A percentile compares a stretch with the other conserved stretches of the same genome.
Evolutionary conservation across 2,888 invertebrate species (phyloP).

Genomic region (Eupithecia exiguata): DNA sequence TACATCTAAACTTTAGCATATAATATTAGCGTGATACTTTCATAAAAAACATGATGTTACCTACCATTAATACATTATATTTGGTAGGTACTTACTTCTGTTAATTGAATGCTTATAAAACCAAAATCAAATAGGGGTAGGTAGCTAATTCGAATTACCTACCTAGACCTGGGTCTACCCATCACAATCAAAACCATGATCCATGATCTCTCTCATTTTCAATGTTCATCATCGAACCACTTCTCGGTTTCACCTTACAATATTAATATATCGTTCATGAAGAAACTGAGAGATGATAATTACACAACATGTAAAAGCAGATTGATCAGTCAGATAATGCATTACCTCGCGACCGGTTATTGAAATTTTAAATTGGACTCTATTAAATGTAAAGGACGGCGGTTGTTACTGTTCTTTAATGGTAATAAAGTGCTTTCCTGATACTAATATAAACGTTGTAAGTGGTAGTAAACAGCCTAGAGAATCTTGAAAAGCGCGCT

Average conservation of each 20-base stretch:
- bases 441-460: conserved; percentile 33
- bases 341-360: conserved; percentile 60
- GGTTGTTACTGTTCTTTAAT: conserved; percentile 41
- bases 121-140: too few relatives aligned
- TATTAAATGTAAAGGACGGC: conserved; percentile 54
- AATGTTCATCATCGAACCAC: background rate
- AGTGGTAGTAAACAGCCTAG: conserved; percentile 47
- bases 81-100: too few relatives aligned
- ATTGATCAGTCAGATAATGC: conserved; percentile 71
- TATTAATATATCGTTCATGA: conserved; percentile 49
- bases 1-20: too few relatives aligned
- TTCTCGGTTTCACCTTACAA: conserved; percentile 15
- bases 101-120: too few relatives aligned
- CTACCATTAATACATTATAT: too few relatives aligned
- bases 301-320: conserved; percentile 70
- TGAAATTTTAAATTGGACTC: conserved; percentile 60
- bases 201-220: background rate
- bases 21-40: too few relatives aligned
- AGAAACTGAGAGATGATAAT: conserved; percentile 67
- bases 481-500: conserved; percentile 16
- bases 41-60: too few relatives aligned
- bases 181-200: background rate
- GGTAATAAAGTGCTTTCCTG: conserved; percentile 36
- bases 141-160: background rate
- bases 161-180: background rate